Evolutionary conservation across 37 sponge, comb jelly and placozoan genomes (phyloP).

Genomic region (Diacarnus erythraeanus): DNA sequence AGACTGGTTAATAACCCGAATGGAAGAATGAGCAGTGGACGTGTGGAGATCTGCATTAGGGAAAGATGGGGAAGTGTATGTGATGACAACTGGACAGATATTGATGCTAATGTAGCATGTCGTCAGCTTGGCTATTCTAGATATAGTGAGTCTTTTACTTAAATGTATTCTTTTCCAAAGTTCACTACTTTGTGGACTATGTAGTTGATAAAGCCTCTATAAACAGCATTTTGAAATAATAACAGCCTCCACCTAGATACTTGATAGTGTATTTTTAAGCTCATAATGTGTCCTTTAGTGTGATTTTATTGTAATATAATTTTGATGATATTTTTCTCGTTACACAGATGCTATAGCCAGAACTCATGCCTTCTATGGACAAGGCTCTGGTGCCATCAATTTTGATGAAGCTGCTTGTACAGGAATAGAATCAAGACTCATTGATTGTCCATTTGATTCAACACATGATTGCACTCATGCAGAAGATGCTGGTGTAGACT

Average conservation of each 20-base stretch:
- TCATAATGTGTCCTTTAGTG: no score
- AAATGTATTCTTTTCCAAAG: no score
- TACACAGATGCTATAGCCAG: not conserved
- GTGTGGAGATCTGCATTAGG: slow-evolving; percentile 26
- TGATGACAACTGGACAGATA: slow-evolving; percentile 14
- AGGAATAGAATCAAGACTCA: not conserved
- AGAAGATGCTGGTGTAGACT: slow-evolving; percentile 10
- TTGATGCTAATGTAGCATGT: slow-evolving; percentile 28
- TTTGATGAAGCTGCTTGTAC: not conserved
- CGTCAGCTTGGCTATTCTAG: not conserved
- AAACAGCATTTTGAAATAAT: no score
- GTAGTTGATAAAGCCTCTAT: no score
- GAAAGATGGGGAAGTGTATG: slow-evolving; percentile 17
- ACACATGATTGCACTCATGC: not conserved
- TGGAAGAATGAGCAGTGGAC: slow-evolving; percentile 13
- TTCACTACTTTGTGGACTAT: not conserved
- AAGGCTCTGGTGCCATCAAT: not conserved
- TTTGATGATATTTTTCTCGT: not conserved
- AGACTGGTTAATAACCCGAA: slow-evolving; percentile 1
- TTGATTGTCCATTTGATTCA: not conserved
- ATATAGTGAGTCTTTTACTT: not conserved
- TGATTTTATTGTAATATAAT: no score
- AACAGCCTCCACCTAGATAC: no score
- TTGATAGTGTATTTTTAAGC: no score
- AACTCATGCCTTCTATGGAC: not conserved